Evolutionary conservation across 1,140 invertebrate genomes (phyloP), one percentile per base, ranked within the genome.

Genomic region (Ylistrum balloti): DNA sequence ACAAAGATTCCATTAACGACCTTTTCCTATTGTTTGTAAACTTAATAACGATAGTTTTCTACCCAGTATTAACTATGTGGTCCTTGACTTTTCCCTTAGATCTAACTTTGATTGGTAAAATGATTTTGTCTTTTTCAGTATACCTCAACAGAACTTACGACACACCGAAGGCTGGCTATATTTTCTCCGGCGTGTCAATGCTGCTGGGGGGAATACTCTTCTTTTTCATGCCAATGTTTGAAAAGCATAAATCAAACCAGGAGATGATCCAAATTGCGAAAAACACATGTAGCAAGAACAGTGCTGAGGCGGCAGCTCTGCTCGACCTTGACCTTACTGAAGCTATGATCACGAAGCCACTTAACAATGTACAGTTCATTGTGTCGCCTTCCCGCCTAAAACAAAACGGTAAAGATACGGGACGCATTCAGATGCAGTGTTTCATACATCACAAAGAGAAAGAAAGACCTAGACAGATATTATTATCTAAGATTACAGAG

Each of bases 281-380:
- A 86, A 94, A 93, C 86, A 92, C 93, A 38, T 94, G 92, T 89
- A 92, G 93, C 86, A 93, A 94, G 86, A 93, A 94, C 90, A 93
- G 93, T 33, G 93, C 95, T 0, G 95, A 95, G 87, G 95, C 94
- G 2, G 94, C 94, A 5, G 95, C 95, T 41, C 90, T 95, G 17
- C 92, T 95, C 38, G 95, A 95, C 90, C 93, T 95, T 92, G 95
- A 95, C 88, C 89, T 95, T 85, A 92, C 93, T 28, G 95, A 95
- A 45, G 94, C 93, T 22, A 92, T 93, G 88, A 93, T 91, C n/a
- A 93, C 93, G 20, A 95, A 94, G 88, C 94, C 94, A 13, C 88
- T 94, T 32, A 94, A 94, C 86, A 94, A 94, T 89, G 93, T 93
- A 35, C 94, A 94, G 89, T 94, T 93, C 85, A 94, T 93, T 86